These are phyloP conservation scores for Ophioninae sp. DNA, from an alignment of 2,888 invertebrate genomes.

Conservation along the genomic window DNA sequence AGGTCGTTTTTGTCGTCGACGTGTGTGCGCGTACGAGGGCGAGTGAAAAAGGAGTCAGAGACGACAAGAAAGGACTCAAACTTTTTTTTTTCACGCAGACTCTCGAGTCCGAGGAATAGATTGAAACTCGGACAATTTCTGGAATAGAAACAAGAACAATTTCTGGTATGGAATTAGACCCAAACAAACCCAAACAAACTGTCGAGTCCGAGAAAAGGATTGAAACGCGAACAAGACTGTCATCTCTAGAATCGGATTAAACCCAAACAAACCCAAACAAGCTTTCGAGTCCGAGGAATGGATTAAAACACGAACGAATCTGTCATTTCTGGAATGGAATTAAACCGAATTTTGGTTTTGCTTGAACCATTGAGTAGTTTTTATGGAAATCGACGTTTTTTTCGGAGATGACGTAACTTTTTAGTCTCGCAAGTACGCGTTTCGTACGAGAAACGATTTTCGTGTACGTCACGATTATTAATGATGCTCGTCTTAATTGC, in stretches of 20 bases:
- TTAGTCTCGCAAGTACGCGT: slow-evolving; percentile 1
- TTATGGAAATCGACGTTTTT: no score
- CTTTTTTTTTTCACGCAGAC: slow-evolving; percentile 12
- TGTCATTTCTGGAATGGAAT: no score
- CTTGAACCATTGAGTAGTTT: no score
- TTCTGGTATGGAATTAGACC: no score
- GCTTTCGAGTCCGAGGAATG: no score
- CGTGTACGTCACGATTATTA: slow-evolving; percentile 4
- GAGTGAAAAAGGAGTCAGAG: slow-evolving; percentile 11
- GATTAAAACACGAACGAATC: no score
- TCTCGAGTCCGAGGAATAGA: not conserved
- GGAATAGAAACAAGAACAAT: no score
- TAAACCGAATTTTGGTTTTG: no score
- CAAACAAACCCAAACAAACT: no score
- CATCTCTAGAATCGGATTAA: not conserved
- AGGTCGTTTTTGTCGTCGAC: slow-evolving; percentile 21
- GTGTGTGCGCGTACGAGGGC: not conserved
- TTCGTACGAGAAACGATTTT: slow-evolving; percentile 1
- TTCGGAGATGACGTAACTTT: not conserved
- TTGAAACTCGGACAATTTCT: no score
- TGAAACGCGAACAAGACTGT: not conserved
- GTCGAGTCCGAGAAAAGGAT: no score
- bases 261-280: no score
- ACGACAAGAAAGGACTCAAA: slow-evolving; percentile 30
- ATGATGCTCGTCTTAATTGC: slow-evolving; percentile 28